Conservation (phyloP, 1,140 invertebrate species). For the Caerostris extrusa region DNA sequence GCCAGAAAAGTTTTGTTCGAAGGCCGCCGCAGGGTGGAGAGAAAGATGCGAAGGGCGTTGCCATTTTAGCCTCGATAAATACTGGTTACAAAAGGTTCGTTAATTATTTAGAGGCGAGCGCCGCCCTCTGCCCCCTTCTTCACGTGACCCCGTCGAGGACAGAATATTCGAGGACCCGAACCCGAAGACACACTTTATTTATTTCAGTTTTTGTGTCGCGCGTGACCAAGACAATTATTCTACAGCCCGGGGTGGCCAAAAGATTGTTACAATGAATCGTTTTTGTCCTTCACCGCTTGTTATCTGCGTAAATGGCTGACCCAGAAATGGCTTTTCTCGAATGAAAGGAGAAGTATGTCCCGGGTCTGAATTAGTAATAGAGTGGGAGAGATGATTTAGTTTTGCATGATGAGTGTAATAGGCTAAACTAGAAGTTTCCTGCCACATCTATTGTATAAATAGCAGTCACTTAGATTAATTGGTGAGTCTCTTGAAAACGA, state of each 20-base stretch:
- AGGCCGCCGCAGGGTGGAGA: constrained; percentile 57
- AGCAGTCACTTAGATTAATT: not conserved
- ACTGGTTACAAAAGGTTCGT: constrained; percentile 76
- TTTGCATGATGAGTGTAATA: not conserved
- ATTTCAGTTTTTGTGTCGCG: not conserved
- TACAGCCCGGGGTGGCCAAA: not conserved
- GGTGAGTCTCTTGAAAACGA: too few species aligned
- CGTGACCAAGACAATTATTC: constrained; percentile 39
- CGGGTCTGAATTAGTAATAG: not conserved
- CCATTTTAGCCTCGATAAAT: constrained; percentile 73
- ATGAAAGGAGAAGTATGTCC: too few species aligned
- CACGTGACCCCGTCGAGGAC: constrained; percentile 19
- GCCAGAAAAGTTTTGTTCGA: constrained; percentile 12
- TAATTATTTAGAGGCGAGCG: constrained; percentile 71
- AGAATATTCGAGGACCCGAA: not conserved
- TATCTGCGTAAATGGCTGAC: not conserved
- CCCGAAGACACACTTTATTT: not conserved
- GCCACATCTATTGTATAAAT: not conserved
- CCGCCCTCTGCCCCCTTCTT: not conserved
- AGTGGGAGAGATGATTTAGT: not conserved
- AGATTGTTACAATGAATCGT: not conserved
- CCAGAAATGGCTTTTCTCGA: not conserved
- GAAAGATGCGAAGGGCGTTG: constrained; percentile 62
- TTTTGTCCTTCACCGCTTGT: not conserved
- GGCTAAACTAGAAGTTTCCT: not conserved